Evolutionary conservation across 2,888 invertebrate species (phyloP), one percentile per base, ranked within the genome.

Genomic region (Drosophila infuscata): DNA sequence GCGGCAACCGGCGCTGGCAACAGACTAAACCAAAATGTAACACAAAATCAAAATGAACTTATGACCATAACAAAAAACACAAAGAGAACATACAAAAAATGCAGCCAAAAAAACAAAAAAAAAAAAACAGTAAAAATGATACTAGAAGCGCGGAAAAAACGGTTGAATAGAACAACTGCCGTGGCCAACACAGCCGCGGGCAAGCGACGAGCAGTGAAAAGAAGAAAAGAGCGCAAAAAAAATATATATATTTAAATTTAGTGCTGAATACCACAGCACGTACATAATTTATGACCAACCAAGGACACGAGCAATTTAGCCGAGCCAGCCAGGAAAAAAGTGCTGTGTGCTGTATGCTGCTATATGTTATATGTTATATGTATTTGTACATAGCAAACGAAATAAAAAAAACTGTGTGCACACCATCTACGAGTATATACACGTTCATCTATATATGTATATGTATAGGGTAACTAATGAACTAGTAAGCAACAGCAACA

Each of bases 221-320:
- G 35, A 43, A 51, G 32, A 43, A 38, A 36, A 51, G 51, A 54
- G 56, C 32, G 56, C n/a, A 62, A 61, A 57, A 38, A 62, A 63
- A 52, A 60, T 59, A 70, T 76, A 81, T 88, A 89, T 89, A 88
- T 88, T 88, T 89, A 88, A 88, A 88, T 88, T 88, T 90, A 88
- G 89, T 88, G 90, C 88, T 80, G 88, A 89, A 85, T 88, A 88
- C 90, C 90, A 79, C 84, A 89, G 90, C 88, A 88, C 91, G 88
- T 90, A 88, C 90, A 90, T 90, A 88, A 88, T 88, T 88, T 88
- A 88, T 88, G 90, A 79, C 89, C 89, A 74, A 87, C 88, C 90
- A 89, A 89, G 90, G 90, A 84, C 88, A 88, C 89, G 89, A 89
- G 88, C 88, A 88, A 88, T 88, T 88, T 90, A 88, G 87, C 89